Conservation (phyloP, 2,113 vertebrate genomes). For the Tursiops truncatus region DNA sequence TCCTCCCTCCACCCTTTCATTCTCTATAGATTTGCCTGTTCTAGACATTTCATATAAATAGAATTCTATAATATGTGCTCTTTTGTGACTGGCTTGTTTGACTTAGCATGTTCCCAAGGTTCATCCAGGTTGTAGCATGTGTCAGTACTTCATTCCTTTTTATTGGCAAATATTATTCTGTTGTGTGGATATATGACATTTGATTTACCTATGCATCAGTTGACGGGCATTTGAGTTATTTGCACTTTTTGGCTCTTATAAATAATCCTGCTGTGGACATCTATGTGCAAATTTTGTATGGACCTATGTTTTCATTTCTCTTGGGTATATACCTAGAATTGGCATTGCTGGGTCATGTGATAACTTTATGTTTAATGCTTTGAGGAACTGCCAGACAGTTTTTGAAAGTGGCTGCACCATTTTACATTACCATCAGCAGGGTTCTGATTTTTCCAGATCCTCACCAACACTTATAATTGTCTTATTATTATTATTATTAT, state of each 20-base stretch:
- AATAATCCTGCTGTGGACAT: background rate
- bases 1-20: background rate
- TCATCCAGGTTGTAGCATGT: background rate
- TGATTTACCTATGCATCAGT: background rate
- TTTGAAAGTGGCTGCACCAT: background rate
- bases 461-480: background rate
- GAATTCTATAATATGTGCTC: too few species aligned
- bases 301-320: background rate
- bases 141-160: background rate
- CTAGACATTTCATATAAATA: background rate
- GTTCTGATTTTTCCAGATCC: background rate
- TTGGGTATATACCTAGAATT: background rate
- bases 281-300: background rate
- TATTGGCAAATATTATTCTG: background rate
- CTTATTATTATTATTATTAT: background rate
- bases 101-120: background rate
- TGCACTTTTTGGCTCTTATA: background rate
- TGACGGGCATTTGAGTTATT: background rate
- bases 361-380: background rate
- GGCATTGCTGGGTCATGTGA: background rate
- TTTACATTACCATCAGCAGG: background rate
- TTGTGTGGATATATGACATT: background rate
- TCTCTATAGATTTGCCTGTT: background rate
- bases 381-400: background rate
- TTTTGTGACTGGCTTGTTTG: background rate